These are phyloP conservation scores for Lithophane leautieri DNA, from an alignment of 2,888 invertebrate species.

Conservation along the genomic window DNA sequence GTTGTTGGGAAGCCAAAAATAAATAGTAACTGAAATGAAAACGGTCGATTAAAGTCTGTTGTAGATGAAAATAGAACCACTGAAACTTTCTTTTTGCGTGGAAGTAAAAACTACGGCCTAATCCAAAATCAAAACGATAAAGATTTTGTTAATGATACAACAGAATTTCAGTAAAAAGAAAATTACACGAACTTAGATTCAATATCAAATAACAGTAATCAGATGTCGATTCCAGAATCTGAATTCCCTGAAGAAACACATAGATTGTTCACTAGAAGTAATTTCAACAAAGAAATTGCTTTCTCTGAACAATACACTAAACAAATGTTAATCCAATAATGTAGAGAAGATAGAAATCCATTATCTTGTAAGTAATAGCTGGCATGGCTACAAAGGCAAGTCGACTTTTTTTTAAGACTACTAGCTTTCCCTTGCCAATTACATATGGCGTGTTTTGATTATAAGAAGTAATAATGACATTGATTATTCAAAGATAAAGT, in stretches of 20 bases:
- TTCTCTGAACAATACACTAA: conserved; percentile 45
- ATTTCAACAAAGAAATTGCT: conserved; percentile 45
- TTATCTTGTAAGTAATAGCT: conserved; percentile 43
- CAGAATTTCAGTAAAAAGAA: conserved; percentile 10
- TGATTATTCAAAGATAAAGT: conserved; percentile 41
- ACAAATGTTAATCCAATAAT: conserved; percentile 42
- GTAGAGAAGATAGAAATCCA: conserved; percentile 43
- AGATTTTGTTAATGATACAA: neutral
- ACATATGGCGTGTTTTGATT: conserved; percentile 42
- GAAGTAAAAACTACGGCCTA: neutral
- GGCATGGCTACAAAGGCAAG: conserved; percentile 21
- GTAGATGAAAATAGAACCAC: neutral
- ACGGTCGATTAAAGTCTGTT: neutral
- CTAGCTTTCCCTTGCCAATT: conserved; percentile 62
- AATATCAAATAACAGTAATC: conserved; percentile 9
- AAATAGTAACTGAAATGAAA: neutral
- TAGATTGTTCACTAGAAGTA: conserved; percentile 19
- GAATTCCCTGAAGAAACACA: conserved; percentile 23
- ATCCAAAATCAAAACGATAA: neutral
- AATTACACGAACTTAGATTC: neutral
- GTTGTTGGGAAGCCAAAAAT: neutral
- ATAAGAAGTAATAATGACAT: conserved; percentile 44
- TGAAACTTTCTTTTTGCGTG: neutral
- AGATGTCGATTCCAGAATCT: conserved; percentile 15
- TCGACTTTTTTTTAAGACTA: conserved; percentile 43